These are phyloP conservation scores for Paramisgurnus dabryanus DNA, from an alignment of 2,113 vertebrate species.

Conservation along the genomic window DNA sequence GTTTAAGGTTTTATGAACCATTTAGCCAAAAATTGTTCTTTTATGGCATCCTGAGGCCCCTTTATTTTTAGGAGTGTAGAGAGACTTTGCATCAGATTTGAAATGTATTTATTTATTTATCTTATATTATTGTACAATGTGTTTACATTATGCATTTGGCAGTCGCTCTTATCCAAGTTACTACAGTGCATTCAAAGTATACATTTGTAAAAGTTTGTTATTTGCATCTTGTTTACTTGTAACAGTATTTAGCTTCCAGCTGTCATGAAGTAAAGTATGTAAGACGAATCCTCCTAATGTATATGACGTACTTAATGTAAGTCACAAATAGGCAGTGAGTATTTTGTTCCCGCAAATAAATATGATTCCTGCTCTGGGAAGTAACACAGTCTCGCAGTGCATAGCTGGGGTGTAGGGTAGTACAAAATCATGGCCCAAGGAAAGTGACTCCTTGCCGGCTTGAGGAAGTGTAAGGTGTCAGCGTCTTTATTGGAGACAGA, in stretches of 20 bases:
- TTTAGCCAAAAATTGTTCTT: too few relatives aligned
- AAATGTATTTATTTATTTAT: too few relatives aligned
- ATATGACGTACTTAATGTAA: conserved; percentile 43
- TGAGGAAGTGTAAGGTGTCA: conserved; percentile 56
- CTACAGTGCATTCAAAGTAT: too few relatives aligned
- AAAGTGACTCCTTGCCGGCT: conserved; percentile 55
- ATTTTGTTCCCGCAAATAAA: conserved; percentile 67
- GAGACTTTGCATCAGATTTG: too few relatives aligned
- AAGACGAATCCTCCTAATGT: conserved; percentile 18
- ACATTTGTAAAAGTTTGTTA: neutral
- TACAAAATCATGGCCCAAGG: conserved; percentile 2
- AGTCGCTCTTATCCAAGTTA: too few relatives aligned
- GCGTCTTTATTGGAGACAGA: conserved; percentile 48
- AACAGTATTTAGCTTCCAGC: conserved; percentile 26
- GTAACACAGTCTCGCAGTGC: conserved; percentile 57
- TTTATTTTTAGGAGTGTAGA: too few relatives aligned
- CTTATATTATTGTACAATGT: too few relatives aligned
- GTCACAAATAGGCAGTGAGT: conserved; percentile 43
- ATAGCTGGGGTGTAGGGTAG: neutral
- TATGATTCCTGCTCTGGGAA: conserved; percentile 69
- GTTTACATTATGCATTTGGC: too few relatives aligned
- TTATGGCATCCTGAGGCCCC: too few relatives aligned
- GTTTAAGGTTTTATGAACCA: too few relatives aligned
- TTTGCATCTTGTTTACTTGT: neutral
- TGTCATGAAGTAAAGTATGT: neutral